These are phyloP conservation scores for Notiomystis cincta DNA, from an alignment of 2,113 vertebrate genomes.

Conservation along the genomic window DNA sequence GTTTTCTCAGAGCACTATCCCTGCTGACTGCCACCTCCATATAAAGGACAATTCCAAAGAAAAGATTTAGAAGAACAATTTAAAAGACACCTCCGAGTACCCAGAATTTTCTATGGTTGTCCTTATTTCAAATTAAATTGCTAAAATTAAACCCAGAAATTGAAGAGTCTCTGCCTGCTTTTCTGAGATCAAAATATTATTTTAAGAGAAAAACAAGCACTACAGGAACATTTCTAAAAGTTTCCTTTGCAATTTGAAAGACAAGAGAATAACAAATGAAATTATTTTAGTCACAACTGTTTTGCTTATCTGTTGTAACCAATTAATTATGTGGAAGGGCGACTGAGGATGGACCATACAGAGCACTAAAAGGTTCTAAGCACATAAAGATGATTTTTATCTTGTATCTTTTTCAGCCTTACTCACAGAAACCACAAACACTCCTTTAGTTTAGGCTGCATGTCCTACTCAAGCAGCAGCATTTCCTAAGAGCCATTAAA, in stretches of 20 bases:
- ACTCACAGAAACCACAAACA: background rate
- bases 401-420: background rate
- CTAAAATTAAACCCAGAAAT: background rate
- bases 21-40: background rate
- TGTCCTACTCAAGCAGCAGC: background rate
- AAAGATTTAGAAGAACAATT: background rate
- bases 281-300: background rate
- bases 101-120: background rate
- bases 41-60: background rate
- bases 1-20: background rate
- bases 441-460: background rate
- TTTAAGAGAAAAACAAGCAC: background rate
- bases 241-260: background rate
- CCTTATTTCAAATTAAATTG: background rate
- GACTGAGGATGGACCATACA: background rate
- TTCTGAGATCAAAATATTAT: background rate
- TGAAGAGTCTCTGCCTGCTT: background rate
- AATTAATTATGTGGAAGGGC: background rate
- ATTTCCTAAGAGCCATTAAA: conserved; percentile 5
- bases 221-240: background rate
- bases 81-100: background rate
- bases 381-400: background rate
- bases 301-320: background rate
- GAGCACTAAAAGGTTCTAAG: background rate
- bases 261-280: background rate